Conservation (phyloP, 92 coral and sea anemone species). For the Micromussa lordhowensis region DNA sequence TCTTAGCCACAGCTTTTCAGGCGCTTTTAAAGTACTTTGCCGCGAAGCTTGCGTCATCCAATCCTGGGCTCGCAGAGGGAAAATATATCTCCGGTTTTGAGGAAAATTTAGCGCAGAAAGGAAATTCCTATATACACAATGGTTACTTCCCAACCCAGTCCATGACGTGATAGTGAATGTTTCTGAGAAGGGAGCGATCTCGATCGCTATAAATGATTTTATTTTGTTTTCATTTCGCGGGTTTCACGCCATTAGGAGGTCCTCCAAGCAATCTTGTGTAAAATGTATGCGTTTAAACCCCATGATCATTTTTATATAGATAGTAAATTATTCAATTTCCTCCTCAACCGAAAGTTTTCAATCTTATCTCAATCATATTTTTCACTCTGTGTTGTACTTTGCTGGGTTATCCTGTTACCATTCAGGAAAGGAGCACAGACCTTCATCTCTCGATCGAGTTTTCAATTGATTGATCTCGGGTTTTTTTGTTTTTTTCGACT, state of each 20-base stretch:
- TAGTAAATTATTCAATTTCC: not conserved
- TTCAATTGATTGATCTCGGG: not conserved
- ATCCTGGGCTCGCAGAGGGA: too few relatives aligned
- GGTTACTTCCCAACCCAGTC: not conserved
- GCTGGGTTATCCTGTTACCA: not conserved
- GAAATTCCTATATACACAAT: not conserved
- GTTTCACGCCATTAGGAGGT: not conserved
- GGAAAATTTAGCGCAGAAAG: too few relatives aligned
- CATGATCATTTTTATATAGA: not conserved
- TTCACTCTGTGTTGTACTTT: not conserved
- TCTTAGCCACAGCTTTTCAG: too few relatives aligned
- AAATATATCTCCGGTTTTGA: too few relatives aligned
- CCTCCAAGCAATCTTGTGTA: not conserved
- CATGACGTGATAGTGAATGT: not conserved
- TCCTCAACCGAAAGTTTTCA: not conserved
- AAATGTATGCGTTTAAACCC: not conserved
- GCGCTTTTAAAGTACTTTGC: too few relatives aligned
- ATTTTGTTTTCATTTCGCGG: too few relatives aligned
- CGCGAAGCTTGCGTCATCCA: too few relatives aligned
- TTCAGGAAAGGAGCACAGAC: not conserved
- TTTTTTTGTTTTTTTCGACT: not conserved
- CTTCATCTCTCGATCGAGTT: not conserved
- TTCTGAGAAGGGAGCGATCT: not conserved
- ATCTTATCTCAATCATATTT: not conserved
- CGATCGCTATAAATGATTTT: not conserved